Evolutionary conservation across 2,888 invertebrate genomes (phyloP), one percentile per base, ranked within the genome.

Genomic region (Orchesellides sinensis): DNA sequence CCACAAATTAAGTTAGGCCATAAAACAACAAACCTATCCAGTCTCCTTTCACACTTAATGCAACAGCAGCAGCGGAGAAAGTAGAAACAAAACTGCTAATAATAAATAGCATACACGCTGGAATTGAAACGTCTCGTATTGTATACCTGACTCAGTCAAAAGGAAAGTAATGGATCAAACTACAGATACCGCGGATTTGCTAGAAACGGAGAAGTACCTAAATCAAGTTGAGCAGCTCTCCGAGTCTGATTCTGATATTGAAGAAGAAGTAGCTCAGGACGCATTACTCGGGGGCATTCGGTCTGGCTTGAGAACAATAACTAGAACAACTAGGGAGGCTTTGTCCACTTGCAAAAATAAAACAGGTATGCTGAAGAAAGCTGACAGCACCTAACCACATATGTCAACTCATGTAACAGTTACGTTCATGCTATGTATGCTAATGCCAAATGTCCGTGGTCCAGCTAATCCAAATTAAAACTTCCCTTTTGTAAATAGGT

Each of bases 261-360:
- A 78, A 25, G 79, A 85, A 40, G 63, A 73, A 21, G 65, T 63
- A 73, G 79, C 82, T 12, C 63, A 78, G 10, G 84, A 87, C 69
- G 83, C 84, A 19, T 70, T 87, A 65, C 79, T 87, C 27, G 85
- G 86, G 2, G 83, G 85, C 2, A 70, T 87, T 49, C 70, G 86
- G 68, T 63, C 78, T 61, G 84, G 86, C 8, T 59, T 87, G 65
- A 70, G 68, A 14, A 74, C 83, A 2, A 87, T 87, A 23, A 83
- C 84, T n/a, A 84, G 49, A 25, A 82, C 85, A 56, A 80, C 87
- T 2, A 82, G 83, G 52, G 78, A 80, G 29, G 79, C 84, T 66
- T 81, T 87, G 81, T 79, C 84, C 45, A 78, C 72, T 35, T 87
- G 87, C 65, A 65, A 79, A 79, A 79, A 54, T 72, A 29, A 40